Evolutionary conservation across 37 sponge, comb jelly and placozoan genomes (phyloP), one percentile per base, ranked within the genome.

Genomic region (Amphimedon queenslandica): DNA sequence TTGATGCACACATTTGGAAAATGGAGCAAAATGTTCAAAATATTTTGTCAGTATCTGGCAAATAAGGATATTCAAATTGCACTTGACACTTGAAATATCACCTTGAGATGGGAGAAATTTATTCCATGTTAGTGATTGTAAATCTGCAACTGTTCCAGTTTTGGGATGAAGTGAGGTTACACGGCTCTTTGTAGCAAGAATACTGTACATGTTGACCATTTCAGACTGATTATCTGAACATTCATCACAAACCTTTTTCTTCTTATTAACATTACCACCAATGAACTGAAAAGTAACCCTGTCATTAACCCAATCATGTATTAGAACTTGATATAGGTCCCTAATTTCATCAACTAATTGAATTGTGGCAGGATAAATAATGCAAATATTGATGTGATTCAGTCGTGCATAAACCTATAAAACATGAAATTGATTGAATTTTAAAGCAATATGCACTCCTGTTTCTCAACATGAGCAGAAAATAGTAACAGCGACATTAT

Each of bases 41-140:
- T 79, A 60, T 38, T 80, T 31, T 1, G 81, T 80, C 2, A 80
- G 64, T 3, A 72, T 32, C 1, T 73, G 63, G 55, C 70, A 42
- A 38, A 79, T 71, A 55, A 79, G 61, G 3, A 71, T 58, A 24
- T 34, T 43, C 21, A 79, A 41, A 58, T 42, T 72, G 24, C 57
- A 21, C 21, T 70, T 32, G 8, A 25, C 41, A 71, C 10, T 13
- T 24, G 70, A 33, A 41, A 70, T 71, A 35, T 70, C 70, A 2
- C 6, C 24, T 21, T 69, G 31, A 23, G 80, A 71, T 13, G 70
- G 64, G 37, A 79, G 70, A 1, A 25, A 29, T 21, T 57, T 41
- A 55, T 27, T 5, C 16, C 34, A 55, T 21, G 42, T 21, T 27
- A 30, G 27, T 27, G 33, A 28, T 2, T 70, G 60, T 27, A 3